Base-by-base conservation (phyloP, 2,113 vertebrate genomes). In the Salvelinus namaycush region DNA sequence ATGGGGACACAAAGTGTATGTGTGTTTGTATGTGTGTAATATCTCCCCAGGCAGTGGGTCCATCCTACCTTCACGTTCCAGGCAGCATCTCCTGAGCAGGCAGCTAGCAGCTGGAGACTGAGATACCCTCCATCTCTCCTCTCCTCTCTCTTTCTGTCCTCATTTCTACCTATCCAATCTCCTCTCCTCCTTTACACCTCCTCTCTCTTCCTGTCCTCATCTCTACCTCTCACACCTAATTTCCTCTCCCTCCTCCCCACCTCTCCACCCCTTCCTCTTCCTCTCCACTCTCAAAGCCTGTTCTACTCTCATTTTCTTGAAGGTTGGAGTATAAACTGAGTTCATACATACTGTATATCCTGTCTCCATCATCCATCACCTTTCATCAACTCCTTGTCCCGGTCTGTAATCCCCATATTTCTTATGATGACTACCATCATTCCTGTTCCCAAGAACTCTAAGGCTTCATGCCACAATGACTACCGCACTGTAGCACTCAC, bases 1-100 rank as follows among this genome's bases (percentile, higher is more conserved):
- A 68, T 59, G 67, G 66, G 80, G 77, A 78, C 86, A 80, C 79
- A 76, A 82, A 82, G 72, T 68, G 84, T 87, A 84, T 88, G 11
- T 31, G 26, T 69, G 29, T 57, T 1, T 34, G 8, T 24, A 0
- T 70, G 48, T 39, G 12, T 70, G 18, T 62, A 22, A 57, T 57
- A 57, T 4, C 62, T 86, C 85, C 86, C 81, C 72, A 7, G 85
- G 84, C 75, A 79, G 16, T 86, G 81, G 75, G 78, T 57, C 4
- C 20, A 20, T 57, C 54, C 54, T 18, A 14, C 54, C 54, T 57
- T 83, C 84, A 67, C 74, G 31, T 76, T 88, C 77, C 70, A 84
- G 66, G 82, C 66, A 74, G 13, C 54, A 20, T 14, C 82, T 86
- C 78, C 71, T 67, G 79, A 79, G 54, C 20, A 26, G 2, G 13